These are phyloP conservation scores for Cuniculus paca DNA, from an alignment of 2,797 vertebrate species.

Conservation along the genomic window DNA sequence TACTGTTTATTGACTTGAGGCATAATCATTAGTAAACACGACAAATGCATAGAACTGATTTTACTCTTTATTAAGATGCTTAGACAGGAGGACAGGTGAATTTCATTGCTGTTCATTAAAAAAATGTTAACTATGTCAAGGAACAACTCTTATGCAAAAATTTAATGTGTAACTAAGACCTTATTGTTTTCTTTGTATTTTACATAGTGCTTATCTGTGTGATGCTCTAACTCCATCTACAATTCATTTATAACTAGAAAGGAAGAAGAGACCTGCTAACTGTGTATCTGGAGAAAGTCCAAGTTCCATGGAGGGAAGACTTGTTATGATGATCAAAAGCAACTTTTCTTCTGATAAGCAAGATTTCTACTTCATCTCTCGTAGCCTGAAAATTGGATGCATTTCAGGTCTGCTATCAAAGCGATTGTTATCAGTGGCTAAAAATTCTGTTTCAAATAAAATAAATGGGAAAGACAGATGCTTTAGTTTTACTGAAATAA, in stretches of 20 bases:
- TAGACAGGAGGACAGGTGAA: neutral
- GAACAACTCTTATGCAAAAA: neutral
- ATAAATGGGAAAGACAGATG: neutral
- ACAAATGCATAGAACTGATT: neutral
- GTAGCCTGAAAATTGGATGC: neutral
- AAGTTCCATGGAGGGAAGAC: neutral
- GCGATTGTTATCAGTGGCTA: slow-evolving; percentile 22
- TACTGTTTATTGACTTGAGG: neutral
- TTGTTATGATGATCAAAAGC: slow-evolving; percentile 5
- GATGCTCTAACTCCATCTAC: slow-evolving; percentile 20
- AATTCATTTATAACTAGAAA: slow-evolving; percentile 48
- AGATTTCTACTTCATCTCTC: slow-evolving; percentile 30
- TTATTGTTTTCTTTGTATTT: slow-evolving; percentile 45
- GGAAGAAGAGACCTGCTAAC: slow-evolving; percentile 31
- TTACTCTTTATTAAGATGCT: slow-evolving; percentile 11
- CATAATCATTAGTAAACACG: neutral
- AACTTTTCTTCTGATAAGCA: slow-evolving; percentile 29
- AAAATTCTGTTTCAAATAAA: slow-evolving; percentile 16
- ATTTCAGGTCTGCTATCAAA: slow-evolving; percentile 7
- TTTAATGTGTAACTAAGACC: neutral
- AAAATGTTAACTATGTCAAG: neutral
- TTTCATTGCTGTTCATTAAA: neutral
- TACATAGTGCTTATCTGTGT: neutral
- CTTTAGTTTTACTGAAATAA: slow-evolving; percentile 14
- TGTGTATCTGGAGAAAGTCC: slow-evolving; percentile 58